Percentiles rank a stretch among this genome's conserved stretches.
These are phyloP conservation scores for Pandemis cinnamomeana DNA, from an alignment of 2,888 invertebrate species.

Conservation along the genomic window DNA sequence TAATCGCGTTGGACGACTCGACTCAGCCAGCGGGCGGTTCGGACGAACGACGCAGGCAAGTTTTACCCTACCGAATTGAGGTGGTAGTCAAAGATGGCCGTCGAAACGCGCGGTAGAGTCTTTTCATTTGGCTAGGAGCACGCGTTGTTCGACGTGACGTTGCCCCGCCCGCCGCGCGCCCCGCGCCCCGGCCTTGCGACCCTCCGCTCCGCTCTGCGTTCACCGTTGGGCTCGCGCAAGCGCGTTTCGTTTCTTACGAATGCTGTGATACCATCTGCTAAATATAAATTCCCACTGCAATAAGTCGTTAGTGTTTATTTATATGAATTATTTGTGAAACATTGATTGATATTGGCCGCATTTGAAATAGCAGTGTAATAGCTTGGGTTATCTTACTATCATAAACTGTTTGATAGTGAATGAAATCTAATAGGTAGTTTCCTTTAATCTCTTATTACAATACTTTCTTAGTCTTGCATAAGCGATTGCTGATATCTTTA, in stretches of 20 bases:
- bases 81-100: conserved; percentile 46
- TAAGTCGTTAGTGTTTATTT: neutral
- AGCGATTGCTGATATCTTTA: neutral
- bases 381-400: conserved; percentile 13
- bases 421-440: conserved; percentile 19
- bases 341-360: neutral
- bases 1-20: conserved; percentile 77
- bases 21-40: conserved; percentile 46
- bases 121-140: conserved; percentile 68
- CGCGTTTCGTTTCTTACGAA: conserved; percentile 74
- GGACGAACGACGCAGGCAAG: conserved; percentile 76
- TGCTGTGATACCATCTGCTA: conserved; percentile 67
- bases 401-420: conserved; percentile 12
- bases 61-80: conserved; percentile 59
- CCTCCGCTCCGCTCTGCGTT: conserved; percentile 65
- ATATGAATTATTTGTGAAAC: neutral
- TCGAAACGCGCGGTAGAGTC: conserved; percentile 46
- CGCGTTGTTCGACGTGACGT: conserved; percentile 83
- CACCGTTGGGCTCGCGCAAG: conserved; percentile 74
- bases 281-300: conserved; percentile 33
- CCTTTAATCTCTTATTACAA: conserved; percentile 20
- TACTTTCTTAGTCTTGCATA: conserved; percentile 5
- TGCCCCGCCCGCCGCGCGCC: conserved; percentile 69
- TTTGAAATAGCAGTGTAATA: neutral
- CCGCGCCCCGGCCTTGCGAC: conserved; percentile 79